Conservation (phyloP, 1,140 invertebrate genomes). For the Conopomorpha cramerella region DNA sequence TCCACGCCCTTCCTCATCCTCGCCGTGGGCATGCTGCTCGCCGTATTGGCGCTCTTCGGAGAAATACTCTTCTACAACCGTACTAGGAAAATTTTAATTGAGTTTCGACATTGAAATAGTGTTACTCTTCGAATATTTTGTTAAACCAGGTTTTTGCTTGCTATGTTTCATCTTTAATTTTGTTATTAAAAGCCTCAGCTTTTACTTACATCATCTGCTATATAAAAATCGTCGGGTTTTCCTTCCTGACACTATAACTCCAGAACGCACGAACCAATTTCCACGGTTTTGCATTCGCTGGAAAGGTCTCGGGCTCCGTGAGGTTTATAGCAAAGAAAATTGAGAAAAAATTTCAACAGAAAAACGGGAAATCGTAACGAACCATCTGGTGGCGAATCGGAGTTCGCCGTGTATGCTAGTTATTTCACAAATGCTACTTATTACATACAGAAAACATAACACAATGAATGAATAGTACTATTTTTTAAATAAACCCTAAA, state of each 20-base stretch:
- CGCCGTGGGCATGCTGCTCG: slow-evolving; percentile 30
- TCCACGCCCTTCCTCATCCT: slow-evolving; percentile 52
- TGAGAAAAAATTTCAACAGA: too few relatives aligned
- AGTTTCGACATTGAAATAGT: background rate
- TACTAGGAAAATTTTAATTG: slow-evolving; percentile 7
- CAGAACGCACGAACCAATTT: too few relatives aligned
- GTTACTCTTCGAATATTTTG: background rate
- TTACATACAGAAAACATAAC: too few relatives aligned
- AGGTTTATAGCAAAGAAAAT: too few relatives aligned
- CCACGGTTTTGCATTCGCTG: too few relatives aligned
- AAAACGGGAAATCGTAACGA: too few relatives aligned
- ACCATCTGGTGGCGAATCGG: too few relatives aligned
- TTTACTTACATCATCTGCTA: background rate
- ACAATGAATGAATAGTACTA: too few relatives aligned
- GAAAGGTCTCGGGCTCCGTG: too few relatives aligned
- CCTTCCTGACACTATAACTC: background rate
- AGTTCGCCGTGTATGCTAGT: too few relatives aligned
- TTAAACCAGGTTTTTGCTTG: background rate
- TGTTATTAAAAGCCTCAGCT: background rate
- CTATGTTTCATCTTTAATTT: background rate
- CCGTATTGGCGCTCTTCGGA: slow-evolving; percentile 30
- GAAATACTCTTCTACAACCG: slow-evolving; percentile 29
- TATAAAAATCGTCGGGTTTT: background rate
- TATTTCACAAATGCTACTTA: too few relatives aligned
- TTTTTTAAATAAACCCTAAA: too few relatives aligned